phyloP scores from a whole-genome alignment of 1,140 invertebrate species.

The Dinoponera quadriceps region DNA sequence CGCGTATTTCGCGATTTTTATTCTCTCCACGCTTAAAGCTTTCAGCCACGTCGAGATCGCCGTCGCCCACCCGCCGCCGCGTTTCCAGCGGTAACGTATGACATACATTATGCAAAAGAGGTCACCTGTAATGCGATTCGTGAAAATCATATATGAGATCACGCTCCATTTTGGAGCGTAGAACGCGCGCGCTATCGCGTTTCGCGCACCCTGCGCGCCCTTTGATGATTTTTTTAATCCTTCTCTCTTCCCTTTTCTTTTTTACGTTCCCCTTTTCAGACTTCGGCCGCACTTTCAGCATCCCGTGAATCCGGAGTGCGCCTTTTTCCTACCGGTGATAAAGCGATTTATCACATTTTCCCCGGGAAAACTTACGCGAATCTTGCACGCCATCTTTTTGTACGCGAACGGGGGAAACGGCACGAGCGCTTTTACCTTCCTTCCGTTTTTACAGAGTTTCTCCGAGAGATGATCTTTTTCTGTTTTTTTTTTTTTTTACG shows the following conservation, averaged over 20 bases:
- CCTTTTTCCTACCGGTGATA: neutral
- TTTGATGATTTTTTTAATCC: constrained; percentile 45
- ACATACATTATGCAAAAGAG: constrained; percentile 60
- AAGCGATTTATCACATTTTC: constrained; percentile 17
- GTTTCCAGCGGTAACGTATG: constrained; percentile 50
- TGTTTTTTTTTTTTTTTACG: neutral
- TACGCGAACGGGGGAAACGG: neutral
- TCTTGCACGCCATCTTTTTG: constrained; percentile 8
- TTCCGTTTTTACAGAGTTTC: neutral
- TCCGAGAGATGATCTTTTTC: neutral
- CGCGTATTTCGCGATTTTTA: constrained; percentile 47
- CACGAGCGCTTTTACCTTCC: neutral
- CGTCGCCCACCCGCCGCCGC: neutral
- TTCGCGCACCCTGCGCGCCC: neutral
- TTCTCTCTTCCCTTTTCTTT: too few species aligned
- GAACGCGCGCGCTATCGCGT: constrained; percentile 5
- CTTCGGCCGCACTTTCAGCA: constrained; percentile 27
- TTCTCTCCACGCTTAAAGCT: constrained; percentile 55
- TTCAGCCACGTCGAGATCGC: constrained; percentile 30
- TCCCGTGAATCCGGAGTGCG: constrained; percentile 18
- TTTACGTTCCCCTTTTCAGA: constrained; percentile 6
- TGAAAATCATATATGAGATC: constrained; percentile 50
- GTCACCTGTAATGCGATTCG: constrained; percentile 55
- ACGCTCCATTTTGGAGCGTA: constrained; percentile 43
- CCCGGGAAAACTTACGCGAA: neutral